These are phyloP conservation scores for Brassicogethes aeneus DNA, from an alignment of 2,888 invertebrate genomes.

Conservation along the genomic window DNA sequence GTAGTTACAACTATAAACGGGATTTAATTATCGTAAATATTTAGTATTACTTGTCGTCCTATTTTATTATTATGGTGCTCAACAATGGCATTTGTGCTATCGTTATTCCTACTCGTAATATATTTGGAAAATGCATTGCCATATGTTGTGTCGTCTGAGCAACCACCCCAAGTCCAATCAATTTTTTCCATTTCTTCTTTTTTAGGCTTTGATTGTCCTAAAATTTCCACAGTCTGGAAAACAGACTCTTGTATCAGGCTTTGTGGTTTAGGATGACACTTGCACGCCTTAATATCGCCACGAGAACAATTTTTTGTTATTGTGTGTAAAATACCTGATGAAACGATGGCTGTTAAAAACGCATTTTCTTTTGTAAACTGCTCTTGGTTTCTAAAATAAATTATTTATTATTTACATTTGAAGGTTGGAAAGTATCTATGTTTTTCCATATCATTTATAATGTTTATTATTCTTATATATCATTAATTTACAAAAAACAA, in stretches of 20 bases:
- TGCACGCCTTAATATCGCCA: constrained; percentile 45
- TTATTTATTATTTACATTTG: neutral
- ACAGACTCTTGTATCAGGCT: neutral
- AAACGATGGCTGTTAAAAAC: constrained; percentile 46
- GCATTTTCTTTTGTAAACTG: constrained; percentile 44
- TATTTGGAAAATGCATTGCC: constrained; percentile 41
- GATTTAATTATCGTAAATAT: too few relatives aligned
- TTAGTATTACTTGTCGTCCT: constrained; percentile 48
- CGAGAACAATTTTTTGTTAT: constrained; percentile 48
- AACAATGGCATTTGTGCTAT: too few relatives aligned
- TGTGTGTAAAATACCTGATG: constrained; percentile 47
- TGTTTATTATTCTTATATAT: too few relatives aligned
- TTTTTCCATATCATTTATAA: too few relatives aligned
- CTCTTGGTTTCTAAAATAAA: constrained; percentile 29
- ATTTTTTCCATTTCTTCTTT: neutral
- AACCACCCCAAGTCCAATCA: constrained; percentile 44
- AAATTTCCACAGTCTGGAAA: neutral
- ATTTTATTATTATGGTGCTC: constrained; percentile 44
- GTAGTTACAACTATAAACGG: too few relatives aligned
- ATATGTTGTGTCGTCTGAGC: constrained; percentile 47
- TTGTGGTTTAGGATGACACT: constrained; percentile 32
- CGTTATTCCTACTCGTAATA: neutral
- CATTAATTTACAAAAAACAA: too few relatives aligned
- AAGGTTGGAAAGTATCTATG: too few relatives aligned
- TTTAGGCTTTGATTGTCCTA: neutral